These are phyloP conservation scores for Erithacus rubecula DNA, from an alignment of 2,797 vertebrate genomes.

Conservation along the genomic window DNA sequence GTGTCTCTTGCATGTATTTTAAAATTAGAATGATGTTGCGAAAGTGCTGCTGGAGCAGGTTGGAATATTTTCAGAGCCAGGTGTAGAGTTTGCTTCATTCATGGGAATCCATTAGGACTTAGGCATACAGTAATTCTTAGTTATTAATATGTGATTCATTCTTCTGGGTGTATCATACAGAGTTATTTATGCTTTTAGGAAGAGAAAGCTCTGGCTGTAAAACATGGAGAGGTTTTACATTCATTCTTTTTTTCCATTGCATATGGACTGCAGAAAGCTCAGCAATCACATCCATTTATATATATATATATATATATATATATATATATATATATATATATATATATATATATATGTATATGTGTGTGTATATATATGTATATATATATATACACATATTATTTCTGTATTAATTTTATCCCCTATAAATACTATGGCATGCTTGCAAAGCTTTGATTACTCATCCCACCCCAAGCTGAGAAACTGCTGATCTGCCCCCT, in stretches of 20 bases:
- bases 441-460: conserved; percentile 1
- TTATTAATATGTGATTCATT: background rate
- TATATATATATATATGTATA: too few species aligned
- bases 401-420: background rate
- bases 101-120: background rate
- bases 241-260: background rate
- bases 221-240: background rate
- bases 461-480: background rate
- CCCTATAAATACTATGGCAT: background rate
- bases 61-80: background rate
- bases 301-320: too few species aligned
- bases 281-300: background rate
- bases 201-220: background rate
- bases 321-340: background rate
- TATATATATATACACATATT: background rate
- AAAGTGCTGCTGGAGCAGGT: background rate
- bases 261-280: background rate
- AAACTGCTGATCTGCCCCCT: background rate
- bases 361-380: too few species aligned
- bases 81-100: background rate
- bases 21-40: background rate
- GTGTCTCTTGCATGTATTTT: background rate
- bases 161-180: background rate
- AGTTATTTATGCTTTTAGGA: background rate
- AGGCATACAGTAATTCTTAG: background rate